Evolutionary conservation across 2,888 invertebrate genomes (phyloP).

Genomic region (Cryptocephalus primarius): DNA sequence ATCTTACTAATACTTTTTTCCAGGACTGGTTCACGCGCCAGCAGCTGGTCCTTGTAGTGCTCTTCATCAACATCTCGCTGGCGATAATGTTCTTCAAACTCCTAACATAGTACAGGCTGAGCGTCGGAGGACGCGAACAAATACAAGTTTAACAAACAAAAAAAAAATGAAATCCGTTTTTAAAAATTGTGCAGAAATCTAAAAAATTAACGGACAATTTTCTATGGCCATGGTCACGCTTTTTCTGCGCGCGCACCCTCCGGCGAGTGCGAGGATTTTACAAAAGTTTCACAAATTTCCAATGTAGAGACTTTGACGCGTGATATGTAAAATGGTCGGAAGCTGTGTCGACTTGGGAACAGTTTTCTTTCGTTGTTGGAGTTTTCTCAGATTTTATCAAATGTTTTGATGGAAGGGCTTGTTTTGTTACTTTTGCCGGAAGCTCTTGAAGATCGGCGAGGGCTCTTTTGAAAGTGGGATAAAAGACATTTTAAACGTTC

Average conservation of each 20-base stretch:
- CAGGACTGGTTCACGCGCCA: conserved; percentile 96
- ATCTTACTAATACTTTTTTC: conserved; percentile 22
- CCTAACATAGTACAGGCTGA: conserved; percentile 75
- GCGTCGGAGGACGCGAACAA: conserved; percentile 22
- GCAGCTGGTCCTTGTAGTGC: conserved; percentile 85
- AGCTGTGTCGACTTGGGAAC: conserved; percentile 28
- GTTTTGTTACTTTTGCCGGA: conserved; percentile 19
- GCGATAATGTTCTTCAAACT: conserved; percentile 93
- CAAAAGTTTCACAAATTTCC: too few species aligned
- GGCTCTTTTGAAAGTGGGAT: too few species aligned
- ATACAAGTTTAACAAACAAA: conserved; percentile 8
- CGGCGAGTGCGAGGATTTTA: not conserved
- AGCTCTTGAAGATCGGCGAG: too few species aligned
- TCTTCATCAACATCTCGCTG: conserved; percentile 88
- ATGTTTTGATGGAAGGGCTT: conserved; percentile 14
- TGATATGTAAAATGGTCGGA: not conserved
- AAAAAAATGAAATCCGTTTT: not conserved
- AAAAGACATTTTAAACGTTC: too few species aligned
- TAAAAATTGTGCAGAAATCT: conserved; percentile 5
- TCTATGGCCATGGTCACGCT: conserved; percentile 1
- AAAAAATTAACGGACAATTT: conserved; percentile 18
- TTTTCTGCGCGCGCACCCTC: not conserved
- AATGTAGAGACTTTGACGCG: not conserved
- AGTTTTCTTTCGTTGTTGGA: conserved; percentile 29
- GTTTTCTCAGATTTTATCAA: conserved; percentile 35